These are phyloP conservation scores for Xestoiulus laeticollis DNA, from an alignment of 2,888 invertebrate genomes.

Conservation along the genomic window DNA sequence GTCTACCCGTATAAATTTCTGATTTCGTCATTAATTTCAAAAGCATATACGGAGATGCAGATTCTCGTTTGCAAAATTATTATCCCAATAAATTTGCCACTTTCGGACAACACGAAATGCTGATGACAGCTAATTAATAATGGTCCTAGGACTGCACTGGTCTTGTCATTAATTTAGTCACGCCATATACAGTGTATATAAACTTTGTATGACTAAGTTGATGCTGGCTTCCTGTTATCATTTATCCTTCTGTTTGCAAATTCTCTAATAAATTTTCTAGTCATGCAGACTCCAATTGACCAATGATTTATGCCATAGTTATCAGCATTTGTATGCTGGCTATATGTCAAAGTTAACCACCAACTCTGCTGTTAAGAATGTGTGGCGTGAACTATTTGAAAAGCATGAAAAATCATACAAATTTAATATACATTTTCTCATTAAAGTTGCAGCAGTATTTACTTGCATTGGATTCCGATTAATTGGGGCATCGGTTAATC, in stretches of 20 bases:
- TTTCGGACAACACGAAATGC: slow-evolving; percentile 26
- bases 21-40: neutral
- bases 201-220: neutral
- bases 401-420: too few relatives aligned
- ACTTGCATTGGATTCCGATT: too few relatives aligned
- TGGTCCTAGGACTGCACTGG: neutral
- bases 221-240: slow-evolving; percentile 18
- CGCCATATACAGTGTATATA: slow-evolving; percentile 1
- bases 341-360: neutral
- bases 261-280: neutral
- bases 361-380: neutral
- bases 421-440: too few relatives aligned
- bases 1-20: neutral
- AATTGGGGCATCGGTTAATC: too few relatives aligned
- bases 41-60: neutral
- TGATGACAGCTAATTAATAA: slow-evolving; percentile 26
- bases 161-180: slow-evolving; percentile 20
- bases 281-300: slow-evolving; percentile 17
- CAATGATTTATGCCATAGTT: slow-evolving; percentile 7
- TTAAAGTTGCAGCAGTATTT: too few relatives aligned
- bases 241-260: slow-evolving; percentile 26
- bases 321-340: neutral
- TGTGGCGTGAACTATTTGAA: neutral
- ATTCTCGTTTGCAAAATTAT: slow-evolving; percentile 24
- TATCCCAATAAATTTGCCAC: slow-evolving; percentile 1